Conservation (phyloP, 2,797 vertebrate genomes). For the Pelodytes ibericus region DNA sequence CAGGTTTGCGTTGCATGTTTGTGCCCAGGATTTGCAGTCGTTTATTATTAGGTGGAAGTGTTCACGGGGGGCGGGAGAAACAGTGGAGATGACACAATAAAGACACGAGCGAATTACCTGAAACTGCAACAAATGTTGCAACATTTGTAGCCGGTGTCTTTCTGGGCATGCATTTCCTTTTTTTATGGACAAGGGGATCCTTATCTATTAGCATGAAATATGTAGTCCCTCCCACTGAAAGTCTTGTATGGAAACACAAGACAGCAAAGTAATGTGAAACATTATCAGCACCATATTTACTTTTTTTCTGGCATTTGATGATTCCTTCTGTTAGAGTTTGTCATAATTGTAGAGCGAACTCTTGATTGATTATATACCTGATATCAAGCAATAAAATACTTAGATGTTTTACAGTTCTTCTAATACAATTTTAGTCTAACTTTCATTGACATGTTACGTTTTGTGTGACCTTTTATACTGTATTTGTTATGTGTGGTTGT, state of each 20-base stretch:
- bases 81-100: constrained; percentile 10
- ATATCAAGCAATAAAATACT: too few species aligned
- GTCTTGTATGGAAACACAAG: neutral
- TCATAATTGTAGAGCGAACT: too few species aligned
- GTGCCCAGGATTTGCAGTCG: constrained; percentile 18
- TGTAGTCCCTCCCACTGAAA: constrained; percentile 13
- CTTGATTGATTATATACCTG: too few species aligned
- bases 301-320: neutral
- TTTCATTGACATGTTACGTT: too few species aligned
- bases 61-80: constrained; percentile 48
- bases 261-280: constrained; percentile 6
- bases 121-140: constrained; percentile 63
- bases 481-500: too few species aligned
- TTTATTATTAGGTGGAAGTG: neutral
- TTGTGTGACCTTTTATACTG: too few species aligned
- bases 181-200: neutral
- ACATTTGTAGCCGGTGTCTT: constrained; percentile 27
- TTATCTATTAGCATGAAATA: constrained; percentile 9
- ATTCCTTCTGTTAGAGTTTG: too few species aligned
- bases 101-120: constrained; percentile 77
- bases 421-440: neutral
- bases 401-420: too few species aligned
- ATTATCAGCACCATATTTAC: neutral
- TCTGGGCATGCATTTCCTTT: neutral
- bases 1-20: constrained; percentile 34